A percentile compares a stretch with the other conserved stretches of the same genome.
phyloP scores from a whole-genome alignment of 2,888 invertebrate genomes.

The Synanthedon tipuliformis region DNA sequence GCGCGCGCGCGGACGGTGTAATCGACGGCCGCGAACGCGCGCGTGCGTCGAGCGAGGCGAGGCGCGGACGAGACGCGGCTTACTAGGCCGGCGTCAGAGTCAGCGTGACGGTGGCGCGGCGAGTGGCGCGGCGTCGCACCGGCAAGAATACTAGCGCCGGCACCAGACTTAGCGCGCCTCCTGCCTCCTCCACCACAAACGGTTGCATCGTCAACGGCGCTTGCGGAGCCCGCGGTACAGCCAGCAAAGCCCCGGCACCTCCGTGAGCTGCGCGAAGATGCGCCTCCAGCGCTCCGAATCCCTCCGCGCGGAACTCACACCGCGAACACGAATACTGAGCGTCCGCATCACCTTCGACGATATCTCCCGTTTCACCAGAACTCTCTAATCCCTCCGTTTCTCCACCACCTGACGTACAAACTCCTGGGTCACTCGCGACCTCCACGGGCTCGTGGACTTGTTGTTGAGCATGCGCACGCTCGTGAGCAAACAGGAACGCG shows the following conservation, averaged over 20 bases:
- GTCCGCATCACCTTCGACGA: slow-evolving; percentile 30
- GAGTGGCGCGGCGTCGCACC: slow-evolving; percentile 87
- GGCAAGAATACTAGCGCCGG: slow-evolving; percentile 95
- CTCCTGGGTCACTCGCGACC: slow-evolving; percentile 28
- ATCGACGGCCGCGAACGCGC: slow-evolving; percentile 36
- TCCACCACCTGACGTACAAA: slow-evolving; percentile 48
- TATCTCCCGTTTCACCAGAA: slow-evolving; percentile 40
- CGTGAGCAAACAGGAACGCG: slow-evolving; percentile 92
- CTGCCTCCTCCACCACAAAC: slow-evolving; percentile 81
- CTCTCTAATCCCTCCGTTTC: slow-evolving; percentile 34
- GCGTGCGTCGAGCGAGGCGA: slow-evolving; percentile 24
- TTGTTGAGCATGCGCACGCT: slow-evolving; percentile 79
- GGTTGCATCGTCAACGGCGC: slow-evolving; percentile 89
- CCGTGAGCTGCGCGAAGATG: slow-evolving; percentile 62
- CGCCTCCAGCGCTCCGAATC: slow-evolving; percentile 59
- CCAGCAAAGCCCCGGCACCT: slow-evolving; percentile 62
- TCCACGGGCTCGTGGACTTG: slow-evolving; percentile 31
- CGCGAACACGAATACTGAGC: slow-evolving; percentile 60
- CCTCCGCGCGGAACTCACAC: slow-evolving; percentile 59
- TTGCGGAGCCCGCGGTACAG: slow-evolving; percentile 74
- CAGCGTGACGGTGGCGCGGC: slow-evolving; percentile 90
- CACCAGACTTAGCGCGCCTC: slow-evolving; percentile 77
- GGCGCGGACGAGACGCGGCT: slow-evolving; percentile 18
- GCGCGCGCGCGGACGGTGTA: slow-evolving; percentile 46
- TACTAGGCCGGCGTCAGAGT: slow-evolving; percentile 90